Conservation (phyloP, 2,888 invertebrate genomes). For the Rutpela maculata region DNA sequence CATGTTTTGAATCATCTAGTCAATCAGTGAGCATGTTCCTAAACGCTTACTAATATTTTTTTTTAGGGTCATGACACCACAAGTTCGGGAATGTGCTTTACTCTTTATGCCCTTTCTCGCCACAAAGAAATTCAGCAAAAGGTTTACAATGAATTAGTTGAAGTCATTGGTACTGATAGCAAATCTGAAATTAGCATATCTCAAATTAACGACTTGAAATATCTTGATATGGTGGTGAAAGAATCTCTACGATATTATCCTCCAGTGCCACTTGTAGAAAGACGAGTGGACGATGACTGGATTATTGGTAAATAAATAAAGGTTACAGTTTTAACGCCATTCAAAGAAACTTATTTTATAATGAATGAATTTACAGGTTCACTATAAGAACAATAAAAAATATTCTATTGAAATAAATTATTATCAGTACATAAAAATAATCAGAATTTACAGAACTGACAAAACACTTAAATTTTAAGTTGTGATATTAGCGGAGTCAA, state of each 20-base stretch:
- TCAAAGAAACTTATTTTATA: too few species aligned
- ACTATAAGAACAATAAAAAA: too few species aligned
- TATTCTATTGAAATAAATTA: too few species aligned
- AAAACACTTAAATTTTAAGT: too few species aligned
- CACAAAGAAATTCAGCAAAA: slow-evolving; percentile 73
- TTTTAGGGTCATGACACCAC: slow-evolving; percentile 77
- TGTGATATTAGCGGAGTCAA: too few species aligned
- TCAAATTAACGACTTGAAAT: slow-evolving; percentile 70
- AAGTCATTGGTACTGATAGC: slow-evolving; percentile 62
- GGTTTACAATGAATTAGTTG: slow-evolving; percentile 65
- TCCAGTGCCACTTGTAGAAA: slow-evolving; percentile 75
- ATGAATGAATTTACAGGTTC: too few species aligned
- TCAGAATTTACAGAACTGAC: too few species aligned
- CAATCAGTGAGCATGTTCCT: not conserved
- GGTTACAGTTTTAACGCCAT: too few species aligned
- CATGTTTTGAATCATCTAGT: too few species aligned
- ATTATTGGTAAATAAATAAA: slow-evolving; percentile 54
- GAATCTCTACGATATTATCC: slow-evolving; percentile 78
- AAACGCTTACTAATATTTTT: not conserved
- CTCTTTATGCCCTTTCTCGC: slow-evolving; percentile 75
- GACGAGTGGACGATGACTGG: slow-evolving; percentile 73
- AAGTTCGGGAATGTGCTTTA: slow-evolving; percentile 75
- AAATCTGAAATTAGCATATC: slow-evolving; percentile 60
- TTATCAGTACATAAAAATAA: too few species aligned
- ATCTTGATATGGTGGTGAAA: slow-evolving; percentile 78